A percentile compares a stretch with the other conserved stretches of the same genome.
phyloP scores from a whole-genome alignment of 1,140 invertebrate genomes.

The Asbolus verrucosus region DNA sequence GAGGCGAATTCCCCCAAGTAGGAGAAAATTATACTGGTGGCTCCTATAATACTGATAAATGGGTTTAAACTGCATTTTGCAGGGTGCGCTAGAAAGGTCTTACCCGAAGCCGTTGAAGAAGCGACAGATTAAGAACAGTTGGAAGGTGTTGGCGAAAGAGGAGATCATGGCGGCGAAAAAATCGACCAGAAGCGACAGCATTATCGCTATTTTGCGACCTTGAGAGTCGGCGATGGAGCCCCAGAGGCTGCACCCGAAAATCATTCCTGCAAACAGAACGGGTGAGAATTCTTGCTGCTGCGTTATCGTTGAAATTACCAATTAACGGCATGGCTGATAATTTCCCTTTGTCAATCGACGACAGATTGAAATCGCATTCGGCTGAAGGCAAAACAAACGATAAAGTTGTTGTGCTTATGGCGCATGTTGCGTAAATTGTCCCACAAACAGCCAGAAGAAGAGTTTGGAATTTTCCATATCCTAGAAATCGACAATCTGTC shows the following conservation, averaged over 20 bases:
- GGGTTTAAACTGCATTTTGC: conserved; percentile 18
- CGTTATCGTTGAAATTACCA: conserved; percentile 60
- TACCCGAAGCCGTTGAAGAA: conserved; percentile 76
- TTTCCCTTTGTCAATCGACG: conserved; percentile 70
- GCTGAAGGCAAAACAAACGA: conserved; percentile 74
- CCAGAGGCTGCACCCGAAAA: conserved; percentile 77
- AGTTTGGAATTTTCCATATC: conserved; percentile 76
- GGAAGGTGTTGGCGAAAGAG: conserved; percentile 71
- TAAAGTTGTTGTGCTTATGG: conserved; percentile 71
- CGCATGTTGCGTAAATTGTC: conserved; percentile 77
- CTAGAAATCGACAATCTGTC: conserved; percentile 64
- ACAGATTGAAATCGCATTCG: conserved; percentile 69
- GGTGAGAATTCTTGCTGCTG: conserved; percentile 44
- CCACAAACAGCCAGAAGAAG: conserved; percentile 73
- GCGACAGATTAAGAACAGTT: conserved; percentile 72
- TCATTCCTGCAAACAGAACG: conserved; percentile 70
- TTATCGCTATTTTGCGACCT: conserved; percentile 71
- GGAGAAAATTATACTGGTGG: conserved; percentile 70
- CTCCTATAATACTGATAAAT: conserved; percentile 69
- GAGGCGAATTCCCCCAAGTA: conserved; percentile 73
- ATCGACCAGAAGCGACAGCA: conserved; percentile 73
- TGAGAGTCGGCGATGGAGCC: conserved; percentile 73
- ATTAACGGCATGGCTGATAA: conserved; percentile 71
- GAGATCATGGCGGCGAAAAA: conserved; percentile 72
- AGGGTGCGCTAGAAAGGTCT: conserved; percentile 56